Conservation (phyloP, 2,113 vertebrate species). For the Hippocampus guttulatus region DNA sequence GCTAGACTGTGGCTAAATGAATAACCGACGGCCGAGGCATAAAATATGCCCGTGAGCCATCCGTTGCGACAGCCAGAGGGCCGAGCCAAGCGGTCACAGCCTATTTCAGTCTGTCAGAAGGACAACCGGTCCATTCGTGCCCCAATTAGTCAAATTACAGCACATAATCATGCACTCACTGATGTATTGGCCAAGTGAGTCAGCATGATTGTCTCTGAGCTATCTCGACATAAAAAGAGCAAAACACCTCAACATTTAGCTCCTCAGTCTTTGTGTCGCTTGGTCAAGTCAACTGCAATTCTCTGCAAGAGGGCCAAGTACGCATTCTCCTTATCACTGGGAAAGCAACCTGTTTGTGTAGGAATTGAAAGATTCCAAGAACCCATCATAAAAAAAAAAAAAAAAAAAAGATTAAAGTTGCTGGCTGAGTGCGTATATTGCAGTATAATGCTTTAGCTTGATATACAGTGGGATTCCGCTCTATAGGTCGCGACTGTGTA, state of each 20-base stretch:
- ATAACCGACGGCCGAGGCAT: slow-evolving; percentile 15
- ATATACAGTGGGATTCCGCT: background rate
- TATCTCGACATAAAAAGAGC: slow-evolving; percentile 18
- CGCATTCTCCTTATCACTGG: background rate
- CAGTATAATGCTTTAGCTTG: background rate
- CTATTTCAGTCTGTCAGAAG: slow-evolving; percentile 30
- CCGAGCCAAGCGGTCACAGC: slow-evolving; percentile 29
- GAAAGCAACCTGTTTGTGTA: background rate
- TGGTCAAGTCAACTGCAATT: background rate
- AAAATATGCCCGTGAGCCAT: slow-evolving; percentile 29
- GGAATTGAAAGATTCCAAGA: background rate
- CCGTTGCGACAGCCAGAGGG: slow-evolving; percentile 15
- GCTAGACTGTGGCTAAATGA: slow-evolving; percentile 24
- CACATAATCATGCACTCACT: slow-evolving; percentile 31
- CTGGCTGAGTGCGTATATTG: background rate
- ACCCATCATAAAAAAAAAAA: too few species aligned
- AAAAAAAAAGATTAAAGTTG: background rate
- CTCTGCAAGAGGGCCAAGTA: background rate
- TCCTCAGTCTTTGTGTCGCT: background rate
- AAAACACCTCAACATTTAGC: slow-evolving; percentile 16
- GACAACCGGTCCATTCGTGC: slow-evolving; percentile 41
- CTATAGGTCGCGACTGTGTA: too few species aligned
- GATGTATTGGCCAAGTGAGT: slow-evolving; percentile 33
- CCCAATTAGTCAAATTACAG: slow-evolving; percentile 49
- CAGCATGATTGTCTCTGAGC: slow-evolving; percentile 27